A percentile compares a stretch with the other conserved stretches of the same genome.
Evolutionary conservation across 2,113 vertebrate genomes (phyloP).

Genomic region (Trogon melanurus): DNA sequence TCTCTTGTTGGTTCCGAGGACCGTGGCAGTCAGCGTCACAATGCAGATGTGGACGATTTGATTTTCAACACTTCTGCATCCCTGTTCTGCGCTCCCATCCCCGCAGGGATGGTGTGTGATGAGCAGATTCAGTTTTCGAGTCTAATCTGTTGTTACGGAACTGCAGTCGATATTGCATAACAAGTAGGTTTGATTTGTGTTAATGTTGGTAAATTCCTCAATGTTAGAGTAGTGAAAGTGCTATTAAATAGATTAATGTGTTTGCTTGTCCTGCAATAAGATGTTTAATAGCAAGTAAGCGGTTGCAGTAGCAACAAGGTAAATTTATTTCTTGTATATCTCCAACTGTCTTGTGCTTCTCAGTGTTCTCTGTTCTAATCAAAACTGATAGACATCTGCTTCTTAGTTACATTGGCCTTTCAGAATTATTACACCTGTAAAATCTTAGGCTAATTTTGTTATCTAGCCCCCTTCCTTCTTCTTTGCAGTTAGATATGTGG

Average conservation of each 20-base stretch:
- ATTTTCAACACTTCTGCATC: neutral
- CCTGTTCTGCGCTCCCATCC: neutral
- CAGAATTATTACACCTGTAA: neutral
- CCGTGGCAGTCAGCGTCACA: neutral
- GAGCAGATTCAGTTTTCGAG: neutral
- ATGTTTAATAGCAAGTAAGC: neutral
- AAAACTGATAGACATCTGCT: neutral
- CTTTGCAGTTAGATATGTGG: neutral
- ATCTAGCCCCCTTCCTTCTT: neutral
- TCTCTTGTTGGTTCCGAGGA: neutral
- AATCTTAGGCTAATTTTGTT: neutral
- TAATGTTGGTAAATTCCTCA: neutral
- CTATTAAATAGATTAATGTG: neutral
- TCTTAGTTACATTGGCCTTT: neutral
- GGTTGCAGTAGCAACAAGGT: neutral
- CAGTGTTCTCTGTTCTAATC: too few species aligned
- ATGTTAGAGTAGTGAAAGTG: neutral
- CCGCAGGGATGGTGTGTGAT: fast-evolving
- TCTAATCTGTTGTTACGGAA: neutral
- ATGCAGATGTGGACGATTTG: neutral
- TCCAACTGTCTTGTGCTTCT: too few species aligned
- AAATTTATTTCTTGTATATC: neutral
- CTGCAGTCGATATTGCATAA: neutral
- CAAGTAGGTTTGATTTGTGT: neutral
- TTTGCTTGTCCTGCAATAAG: neutral